Evolutionary conservation across 2,888 invertebrate species (phyloP).

Genomic region (Marasmarcha lunaedactyla): DNA sequence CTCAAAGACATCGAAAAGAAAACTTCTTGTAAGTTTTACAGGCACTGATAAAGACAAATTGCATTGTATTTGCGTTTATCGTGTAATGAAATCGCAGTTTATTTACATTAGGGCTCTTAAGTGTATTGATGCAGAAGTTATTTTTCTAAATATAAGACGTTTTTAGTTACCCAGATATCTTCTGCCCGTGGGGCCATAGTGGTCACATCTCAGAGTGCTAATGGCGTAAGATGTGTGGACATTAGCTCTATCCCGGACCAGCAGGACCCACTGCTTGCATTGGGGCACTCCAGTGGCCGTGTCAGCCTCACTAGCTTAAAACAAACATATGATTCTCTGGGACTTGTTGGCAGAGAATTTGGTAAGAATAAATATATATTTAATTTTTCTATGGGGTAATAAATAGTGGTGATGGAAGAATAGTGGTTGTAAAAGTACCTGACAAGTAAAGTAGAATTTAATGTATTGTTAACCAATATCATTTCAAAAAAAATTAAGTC

Average conservation of each 20-base stretch:
- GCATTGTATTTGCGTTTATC: no score
- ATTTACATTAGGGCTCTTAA: not conserved
- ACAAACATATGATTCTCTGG: slow-evolving; percentile 75
- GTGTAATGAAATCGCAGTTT: no score
- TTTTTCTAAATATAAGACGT: no score
- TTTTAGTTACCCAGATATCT: slow-evolving; percentile 76
- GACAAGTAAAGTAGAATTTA: no score
- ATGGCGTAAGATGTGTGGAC: slow-evolving; percentile 88
- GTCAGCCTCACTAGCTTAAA: slow-evolving; percentile 84
- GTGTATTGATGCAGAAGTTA: no score
- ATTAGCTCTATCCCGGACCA: slow-evolving; percentile 82
- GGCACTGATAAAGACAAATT: not conserved
- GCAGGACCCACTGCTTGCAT: slow-evolving; percentile 83
- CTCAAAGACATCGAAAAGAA: slow-evolving; percentile 69
- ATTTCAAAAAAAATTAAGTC: no score
- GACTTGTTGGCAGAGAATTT: slow-evolving; percentile 81
- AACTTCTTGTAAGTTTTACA: slow-evolving; percentile 41
- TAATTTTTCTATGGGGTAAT: no score
- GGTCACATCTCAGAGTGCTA: slow-evolving; percentile 81
- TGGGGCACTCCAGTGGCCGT: slow-evolving; percentile 91
- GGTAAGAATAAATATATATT: slow-evolving; percentile 70
- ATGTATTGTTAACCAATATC: no score
- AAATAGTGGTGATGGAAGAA: no score
- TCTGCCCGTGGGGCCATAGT: slow-evolving; percentile 77
- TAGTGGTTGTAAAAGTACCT: no score